Evolutionary conservation across 2,888 invertebrate genomes (phyloP).

Genomic region (Coenonympha arcania): DNA sequence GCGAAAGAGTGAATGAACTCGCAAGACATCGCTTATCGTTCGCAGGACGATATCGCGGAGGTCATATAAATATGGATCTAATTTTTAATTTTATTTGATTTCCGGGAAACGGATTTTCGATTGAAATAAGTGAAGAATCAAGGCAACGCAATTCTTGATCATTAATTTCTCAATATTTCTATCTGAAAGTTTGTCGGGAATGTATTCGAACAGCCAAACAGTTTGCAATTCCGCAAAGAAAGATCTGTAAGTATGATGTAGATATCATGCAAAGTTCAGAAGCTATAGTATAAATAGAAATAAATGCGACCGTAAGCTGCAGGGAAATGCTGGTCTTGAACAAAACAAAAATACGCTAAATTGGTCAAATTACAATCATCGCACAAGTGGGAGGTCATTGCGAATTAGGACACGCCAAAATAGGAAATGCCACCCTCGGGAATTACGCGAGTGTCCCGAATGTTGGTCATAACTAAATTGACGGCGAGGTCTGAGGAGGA

Average conservation of each 20-base stretch:
- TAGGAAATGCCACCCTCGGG: constrained; percentile 42
- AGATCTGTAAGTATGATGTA: too few species aligned
- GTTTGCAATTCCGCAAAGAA: too few species aligned
- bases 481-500: constrained; percentile 51
- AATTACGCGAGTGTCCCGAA: constrained; percentile 40
- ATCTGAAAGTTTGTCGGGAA: too few species aligned
- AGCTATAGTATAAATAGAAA: neutral
- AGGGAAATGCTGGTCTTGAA: too few species aligned
- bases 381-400: constrained; percentile 22
- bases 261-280: too few species aligned
- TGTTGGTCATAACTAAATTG: constrained; percentile 50
- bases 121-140: neutral
- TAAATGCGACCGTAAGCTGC: too few species aligned
- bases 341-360: too few species aligned
- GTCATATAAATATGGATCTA: constrained; percentile 17
- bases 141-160: neutral
- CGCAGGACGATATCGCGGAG: constrained; percentile 28
- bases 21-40: constrained; percentile 46
- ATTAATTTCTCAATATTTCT: too few species aligned
- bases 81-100: neutral
- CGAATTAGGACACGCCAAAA: constrained; percentile 29
- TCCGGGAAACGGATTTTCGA: neutral
- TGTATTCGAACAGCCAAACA: too few species aligned
- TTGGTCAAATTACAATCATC: constrained; percentile 20
- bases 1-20: constrained; percentile 48